Conservation (phyloP, 2,113 vertebrate species). For the Fulmarus glacialis region DNA sequence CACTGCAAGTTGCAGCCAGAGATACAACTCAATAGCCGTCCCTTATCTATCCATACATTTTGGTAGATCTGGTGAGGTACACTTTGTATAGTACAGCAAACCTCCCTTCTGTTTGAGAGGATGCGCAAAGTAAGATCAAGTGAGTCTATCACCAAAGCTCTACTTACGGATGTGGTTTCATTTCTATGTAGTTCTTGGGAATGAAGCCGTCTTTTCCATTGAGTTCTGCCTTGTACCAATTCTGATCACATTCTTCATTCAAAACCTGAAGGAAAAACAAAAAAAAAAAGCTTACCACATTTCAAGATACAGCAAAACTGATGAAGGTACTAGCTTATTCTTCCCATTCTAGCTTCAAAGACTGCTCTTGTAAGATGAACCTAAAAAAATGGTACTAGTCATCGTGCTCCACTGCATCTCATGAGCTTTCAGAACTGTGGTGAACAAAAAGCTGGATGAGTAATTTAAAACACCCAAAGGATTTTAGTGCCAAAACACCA, state of each 20-base stretch:
- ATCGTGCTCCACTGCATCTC: neutral
- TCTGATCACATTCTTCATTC: slow-evolving; percentile 95
- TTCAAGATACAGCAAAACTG: neutral
- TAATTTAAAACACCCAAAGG: neutral
- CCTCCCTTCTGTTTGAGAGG: neutral
- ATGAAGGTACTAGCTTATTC: neutral
- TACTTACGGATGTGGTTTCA: slow-evolving; percentile 98
- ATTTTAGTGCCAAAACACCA: neutral
- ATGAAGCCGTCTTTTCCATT: slow-evolving; percentile 98
- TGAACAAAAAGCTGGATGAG: neutral
- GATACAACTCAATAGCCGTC: neutral
- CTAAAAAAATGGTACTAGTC: neutral
- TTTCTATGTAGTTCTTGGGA: slow-evolving; percentile 99
- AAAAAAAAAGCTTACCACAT: neutral
- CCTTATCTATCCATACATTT: neutral
- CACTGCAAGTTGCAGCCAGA: neutral
- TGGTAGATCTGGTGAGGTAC: neutral
- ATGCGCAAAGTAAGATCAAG: neutral
- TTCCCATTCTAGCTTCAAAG: neutral
- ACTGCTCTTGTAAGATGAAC: neutral
- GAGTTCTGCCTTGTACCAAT: slow-evolving; percentile 98
- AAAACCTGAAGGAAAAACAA: slow-evolving; percentile 83
- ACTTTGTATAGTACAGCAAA: neutral
- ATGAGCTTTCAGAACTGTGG: neutral
- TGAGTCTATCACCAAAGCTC: neutral